Base-by-base conservation (phyloP, 2,888 invertebrate genomes). In the Drosophila kokeensis region DNA sequence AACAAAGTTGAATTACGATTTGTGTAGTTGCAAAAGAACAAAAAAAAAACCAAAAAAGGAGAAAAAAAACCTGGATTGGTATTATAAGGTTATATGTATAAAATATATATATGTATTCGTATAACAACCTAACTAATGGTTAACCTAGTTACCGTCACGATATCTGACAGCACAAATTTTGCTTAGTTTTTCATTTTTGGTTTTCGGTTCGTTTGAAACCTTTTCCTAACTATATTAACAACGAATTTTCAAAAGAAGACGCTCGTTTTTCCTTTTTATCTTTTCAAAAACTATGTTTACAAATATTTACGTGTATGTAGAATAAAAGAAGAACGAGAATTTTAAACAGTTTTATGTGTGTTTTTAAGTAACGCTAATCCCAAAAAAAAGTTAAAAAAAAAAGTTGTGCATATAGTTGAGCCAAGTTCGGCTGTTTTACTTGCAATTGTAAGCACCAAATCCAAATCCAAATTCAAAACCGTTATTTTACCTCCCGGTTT, bases 401-500 rank as follows among this genome's bases (percentile, higher is more conserved):
- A n/a, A 36, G 8, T 38, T 57, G 50, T 53, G 69, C 69, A 45
- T 32, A 21, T 36, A 29, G 50, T 27, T 40, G 13, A n/a, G 27
- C 34, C 27, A 5, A 36, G 10, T 21, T 36, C 13, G 24, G 11
- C 10, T 24, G n/a, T 15, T n/a, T 18, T 11, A n/a, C 5, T 8
- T 38, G 13, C 15, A 60, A 38, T 49, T 49, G 38, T 66, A 54
- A 15, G 40, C 63, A 30, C 53, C 55, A 38, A 49, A 38, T 48
- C 36, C 29, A 30, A 74, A 21, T 42, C 6, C n/a, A 11, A 11
- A 40, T 42, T 21, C 5, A 54, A 21, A 70, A 69, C 79, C 82
- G 75, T 66, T 73, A 79, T 53, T 69, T 82, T 79, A 79, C 82
- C 82, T 79, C 82, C 79, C 62, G 61, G 74, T 78, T 61, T 63